Base-by-base conservation (phyloP, 2,888 invertebrate species). In the Vanessa cardui region DNA sequence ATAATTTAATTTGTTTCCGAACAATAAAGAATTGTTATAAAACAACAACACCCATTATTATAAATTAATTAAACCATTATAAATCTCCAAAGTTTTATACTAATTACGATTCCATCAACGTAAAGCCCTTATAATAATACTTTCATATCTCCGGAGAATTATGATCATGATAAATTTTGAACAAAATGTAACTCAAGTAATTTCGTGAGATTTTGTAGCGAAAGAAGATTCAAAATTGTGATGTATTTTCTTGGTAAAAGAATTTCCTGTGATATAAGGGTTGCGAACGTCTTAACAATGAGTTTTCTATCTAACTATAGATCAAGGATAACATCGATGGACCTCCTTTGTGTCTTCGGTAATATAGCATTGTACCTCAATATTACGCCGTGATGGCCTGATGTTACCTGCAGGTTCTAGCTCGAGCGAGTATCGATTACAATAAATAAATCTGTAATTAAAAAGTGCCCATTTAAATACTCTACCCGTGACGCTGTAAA, bases 221-320 rank as follows among this genome's bases (percentile, higher is more conserved):
- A 39, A 39, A 45, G 49, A 56, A 44, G 62, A 62, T 58, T 62
- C 44, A 8, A 58, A 50, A 50, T 62, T 39, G 50, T 54, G 44
- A n/a, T 44, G 45, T 62, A 62, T 66, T 62, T 66, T 62, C 61
- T n/a, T 44, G 7, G 15, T 12, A 52, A 56, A 46, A 33, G 46
- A 31, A 60, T 66, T 62, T 50, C 39, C 33, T 18, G 7, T 39
- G 56, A 33, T 56, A 56, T 16, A 54, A 54, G 31, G 31, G 54
- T 31, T 33, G n/a, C n/a, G 56, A n/a, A 12, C 39, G 39, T 33
- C 33, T 39, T 18, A 56, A 39, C 33, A 56, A 56, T 18, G 39
- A 56, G 33, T 39, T 56, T 39, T 56, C 52, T 26, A 52, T 52
- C 52, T n/a, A 18, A 33, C 18, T 31, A 33, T 18, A 39, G 33